phyloP scores from a whole-genome alignment of 2,797 vertebrate species.

The Bufotes viridis region DNA sequence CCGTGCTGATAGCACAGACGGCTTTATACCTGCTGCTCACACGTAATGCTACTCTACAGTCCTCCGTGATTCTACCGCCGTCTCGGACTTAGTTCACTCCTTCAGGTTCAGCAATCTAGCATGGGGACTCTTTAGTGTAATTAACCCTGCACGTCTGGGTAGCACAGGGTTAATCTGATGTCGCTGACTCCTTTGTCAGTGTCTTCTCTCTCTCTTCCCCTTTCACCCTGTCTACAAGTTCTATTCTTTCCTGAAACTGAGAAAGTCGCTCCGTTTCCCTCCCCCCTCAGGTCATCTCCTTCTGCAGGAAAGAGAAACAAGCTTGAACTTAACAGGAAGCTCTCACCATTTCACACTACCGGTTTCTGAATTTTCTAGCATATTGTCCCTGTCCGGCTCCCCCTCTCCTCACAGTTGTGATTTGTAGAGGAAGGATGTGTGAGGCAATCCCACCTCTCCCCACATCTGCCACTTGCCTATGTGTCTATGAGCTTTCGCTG shows the following conservation, averaged over 20 bases:
- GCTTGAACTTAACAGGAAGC: conserved; percentile 61
- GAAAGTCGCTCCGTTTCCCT: conserved; percentile 37
- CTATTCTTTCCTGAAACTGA: conserved; percentile 56
- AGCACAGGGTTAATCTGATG: not conserved
- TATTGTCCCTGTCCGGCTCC: conserved; percentile 50
- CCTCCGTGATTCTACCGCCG: not conserved
- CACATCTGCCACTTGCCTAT: not conserved
- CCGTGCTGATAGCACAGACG: not conserved
- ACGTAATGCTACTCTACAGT: not conserved
- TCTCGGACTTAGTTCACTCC: not conserved
- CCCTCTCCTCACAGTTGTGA: conserved; percentile 25
- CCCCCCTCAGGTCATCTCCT: conserved; percentile 55
- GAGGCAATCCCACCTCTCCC: conserved; percentile 42
- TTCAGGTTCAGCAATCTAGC: not conserved
- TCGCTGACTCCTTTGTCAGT: conserved; percentile 18
- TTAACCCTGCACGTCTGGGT: not conserved
- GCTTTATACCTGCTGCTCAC: not conserved
- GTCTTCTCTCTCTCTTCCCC: not conserved
- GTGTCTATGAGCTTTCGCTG: not conserved
- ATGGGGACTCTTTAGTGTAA: not conserved
- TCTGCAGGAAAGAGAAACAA: conserved; percentile 52
- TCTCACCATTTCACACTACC: conserved; percentile 58
- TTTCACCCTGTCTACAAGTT: conserved; percentile 38
- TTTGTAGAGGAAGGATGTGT: conserved; percentile 58
- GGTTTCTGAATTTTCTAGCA: conserved; percentile 43